phyloP scores from a whole-genome alignment of 2,113 vertebrate genomes.

The Oxyura jamaicensis region DNA sequence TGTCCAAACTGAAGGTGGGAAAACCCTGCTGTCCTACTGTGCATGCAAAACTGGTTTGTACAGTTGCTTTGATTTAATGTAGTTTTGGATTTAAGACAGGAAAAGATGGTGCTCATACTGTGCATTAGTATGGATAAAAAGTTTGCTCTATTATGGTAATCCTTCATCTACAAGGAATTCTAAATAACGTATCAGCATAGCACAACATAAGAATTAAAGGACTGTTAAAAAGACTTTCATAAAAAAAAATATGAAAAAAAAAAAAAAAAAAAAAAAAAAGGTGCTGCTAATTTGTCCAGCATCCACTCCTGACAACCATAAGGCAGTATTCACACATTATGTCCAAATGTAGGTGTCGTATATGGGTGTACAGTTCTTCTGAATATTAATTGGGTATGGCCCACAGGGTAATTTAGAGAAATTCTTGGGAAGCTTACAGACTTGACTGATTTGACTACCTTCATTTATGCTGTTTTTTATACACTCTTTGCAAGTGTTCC shows the following conservation, averaged over 20 bases:
- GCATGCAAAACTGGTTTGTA: background rate
- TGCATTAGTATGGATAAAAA: constrained; percentile 5
- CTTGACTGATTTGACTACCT: background rate
- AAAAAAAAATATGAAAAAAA: background rate
- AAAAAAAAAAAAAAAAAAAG: background rate
- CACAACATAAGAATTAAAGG: background rate
- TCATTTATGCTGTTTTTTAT: background rate
- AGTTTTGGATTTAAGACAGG: background rate
- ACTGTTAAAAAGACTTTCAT: background rate
- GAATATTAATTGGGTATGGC: background rate
- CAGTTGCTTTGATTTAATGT: constrained; percentile 1
- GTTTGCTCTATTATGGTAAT: background rate
- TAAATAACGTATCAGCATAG: background rate
- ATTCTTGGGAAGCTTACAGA: background rate
- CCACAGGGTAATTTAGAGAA: background rate
- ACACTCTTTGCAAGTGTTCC: background rate
- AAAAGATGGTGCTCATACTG: background rate
- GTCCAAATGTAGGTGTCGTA: background rate
- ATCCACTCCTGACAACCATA: background rate
- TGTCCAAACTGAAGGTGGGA: background rate
- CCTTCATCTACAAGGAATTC: background rate
- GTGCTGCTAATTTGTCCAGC: background rate
- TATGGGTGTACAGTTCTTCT: background rate
- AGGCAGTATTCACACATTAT: background rate
- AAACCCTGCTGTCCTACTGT: background rate